These are phyloP conservation scores for Drosophila macrothrix DNA, from an alignment of 2,888 invertebrate genomes.

Conservation along the genomic window DNA sequence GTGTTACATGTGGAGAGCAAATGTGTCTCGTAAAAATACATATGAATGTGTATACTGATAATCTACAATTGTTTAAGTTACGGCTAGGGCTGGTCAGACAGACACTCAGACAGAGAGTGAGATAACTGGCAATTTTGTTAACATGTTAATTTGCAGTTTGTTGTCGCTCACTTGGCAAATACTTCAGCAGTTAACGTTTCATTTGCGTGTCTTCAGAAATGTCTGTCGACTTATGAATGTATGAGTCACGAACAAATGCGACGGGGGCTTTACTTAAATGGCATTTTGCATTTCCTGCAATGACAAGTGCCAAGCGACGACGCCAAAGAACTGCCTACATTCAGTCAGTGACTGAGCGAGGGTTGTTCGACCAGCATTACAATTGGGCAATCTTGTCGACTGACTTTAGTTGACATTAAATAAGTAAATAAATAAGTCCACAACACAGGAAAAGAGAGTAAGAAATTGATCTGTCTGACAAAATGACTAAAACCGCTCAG, in stretches of 20 bases:
- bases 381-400: not conserved
- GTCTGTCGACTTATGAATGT: conserved; percentile 45
- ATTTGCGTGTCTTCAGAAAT: conserved; percentile 48
- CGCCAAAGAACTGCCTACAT: conserved; percentile 11
- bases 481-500: not conserved
- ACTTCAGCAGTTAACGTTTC: conserved; percentile 47
- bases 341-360: conserved; percentile 22
- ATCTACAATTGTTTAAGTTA: conserved; percentile 27
- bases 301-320: conserved; percentile 54
- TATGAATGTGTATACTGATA: conserved; percentile 24
- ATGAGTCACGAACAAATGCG: conserved; percentile 60
- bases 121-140: conserved; percentile 75
- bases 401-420: not conserved
- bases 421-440: not conserved
- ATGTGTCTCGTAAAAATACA: not conserved
- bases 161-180: conserved; percentile 58
- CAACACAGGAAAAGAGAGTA: not conserved
- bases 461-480: not conserved
- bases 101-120: conserved; percentile 16
- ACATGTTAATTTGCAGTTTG: conserved; percentile 76
- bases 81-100: conserved; percentile 26
- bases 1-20: conserved; percentile 2
- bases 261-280: conserved; percentile 56
- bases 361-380: conserved; percentile 10
- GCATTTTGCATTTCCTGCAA: conserved; percentile 74